phyloP scores from a whole-genome alignment of 2,888 invertebrate species.

The Ormyrus rosae region DNA sequence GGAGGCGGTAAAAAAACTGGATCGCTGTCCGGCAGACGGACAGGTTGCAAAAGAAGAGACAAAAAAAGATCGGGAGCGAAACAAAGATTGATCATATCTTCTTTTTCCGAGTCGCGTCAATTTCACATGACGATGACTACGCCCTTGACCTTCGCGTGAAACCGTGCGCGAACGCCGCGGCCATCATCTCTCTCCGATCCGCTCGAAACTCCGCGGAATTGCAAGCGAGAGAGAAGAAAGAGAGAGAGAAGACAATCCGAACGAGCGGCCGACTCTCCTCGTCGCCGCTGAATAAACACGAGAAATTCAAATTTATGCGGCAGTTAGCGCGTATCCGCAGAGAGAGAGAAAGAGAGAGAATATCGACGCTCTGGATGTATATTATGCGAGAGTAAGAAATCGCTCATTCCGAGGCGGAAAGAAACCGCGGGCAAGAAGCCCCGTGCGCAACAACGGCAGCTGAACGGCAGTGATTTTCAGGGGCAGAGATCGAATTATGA shows the following conservation, averaged over 20 bases:
- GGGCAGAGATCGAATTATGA: constrained; percentile 51
- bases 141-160: constrained; percentile 54
- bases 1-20: constrained; percentile 6
- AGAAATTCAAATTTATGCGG: constrained; percentile 48
- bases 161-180: constrained; percentile 23
- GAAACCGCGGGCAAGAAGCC: constrained; percentile 7
- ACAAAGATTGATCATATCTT: constrained; percentile 39
- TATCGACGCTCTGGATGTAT: background rate
- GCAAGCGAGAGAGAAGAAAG: background rate
- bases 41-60: constrained; percentile 21
- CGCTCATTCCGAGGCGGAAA: constrained; percentile 1
- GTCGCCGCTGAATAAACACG: background rate
- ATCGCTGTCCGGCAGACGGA: constrained; percentile 19
- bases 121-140: constrained; percentile 34
- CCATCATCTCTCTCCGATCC: constrained; percentile 24
- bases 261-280: background rate
- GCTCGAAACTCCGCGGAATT: background rate
- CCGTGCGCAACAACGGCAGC: background rate
- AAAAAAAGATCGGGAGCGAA: constrained; percentile 3
- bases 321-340: constrained; percentile 20
- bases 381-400: constrained; percentile 26
- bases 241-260: constrained; percentile 27
- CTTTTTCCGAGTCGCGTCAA: constrained; percentile 49
- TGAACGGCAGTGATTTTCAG: constrained; percentile 9
- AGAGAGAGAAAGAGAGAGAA: background rate